Conservation (phyloP, 2,888 invertebrate species). For the Uropetala carovei region DNA sequence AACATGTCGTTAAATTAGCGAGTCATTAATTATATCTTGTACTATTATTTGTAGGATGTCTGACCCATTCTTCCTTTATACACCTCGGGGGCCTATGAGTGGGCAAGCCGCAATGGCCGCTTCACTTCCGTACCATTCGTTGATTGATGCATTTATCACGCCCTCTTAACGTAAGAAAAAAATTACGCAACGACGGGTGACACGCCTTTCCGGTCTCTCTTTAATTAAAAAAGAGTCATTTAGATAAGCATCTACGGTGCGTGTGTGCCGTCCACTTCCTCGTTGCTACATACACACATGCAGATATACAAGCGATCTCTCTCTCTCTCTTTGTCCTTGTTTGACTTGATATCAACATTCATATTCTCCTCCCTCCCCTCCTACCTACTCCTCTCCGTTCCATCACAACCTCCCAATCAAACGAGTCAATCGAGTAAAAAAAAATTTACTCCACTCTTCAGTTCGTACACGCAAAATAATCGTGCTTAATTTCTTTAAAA, state of each 20-base stretch:
- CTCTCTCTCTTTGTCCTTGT: neutral
- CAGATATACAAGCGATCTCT: neutral
- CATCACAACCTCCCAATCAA: no score
- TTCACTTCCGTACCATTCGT: neutral
- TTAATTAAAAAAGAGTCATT: slow-evolving; percentile 8
- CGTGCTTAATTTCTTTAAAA: no score
- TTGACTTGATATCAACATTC: neutral
- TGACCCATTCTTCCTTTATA: neutral
- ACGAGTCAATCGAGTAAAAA: no score
- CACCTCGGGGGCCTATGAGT: neutral
- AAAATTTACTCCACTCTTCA: no score
- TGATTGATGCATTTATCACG: neutral
- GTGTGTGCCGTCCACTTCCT: neutral
- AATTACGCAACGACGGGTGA: neutral
- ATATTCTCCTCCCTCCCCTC: neutral
- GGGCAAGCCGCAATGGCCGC: neutral
- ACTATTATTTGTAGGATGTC: neutral
- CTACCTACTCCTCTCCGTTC: no score
- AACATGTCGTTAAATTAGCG: neutral
- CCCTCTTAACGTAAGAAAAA: neutral
- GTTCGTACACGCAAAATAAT: no score
- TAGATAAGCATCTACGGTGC: neutral
- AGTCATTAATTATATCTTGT: neutral
- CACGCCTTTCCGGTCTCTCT: neutral
- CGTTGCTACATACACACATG: neutral